These are phyloP conservation scores for Bombus waltoni DNA, from an alignment of 1,140 invertebrate genomes.

Conservation along the genomic window DNA sequence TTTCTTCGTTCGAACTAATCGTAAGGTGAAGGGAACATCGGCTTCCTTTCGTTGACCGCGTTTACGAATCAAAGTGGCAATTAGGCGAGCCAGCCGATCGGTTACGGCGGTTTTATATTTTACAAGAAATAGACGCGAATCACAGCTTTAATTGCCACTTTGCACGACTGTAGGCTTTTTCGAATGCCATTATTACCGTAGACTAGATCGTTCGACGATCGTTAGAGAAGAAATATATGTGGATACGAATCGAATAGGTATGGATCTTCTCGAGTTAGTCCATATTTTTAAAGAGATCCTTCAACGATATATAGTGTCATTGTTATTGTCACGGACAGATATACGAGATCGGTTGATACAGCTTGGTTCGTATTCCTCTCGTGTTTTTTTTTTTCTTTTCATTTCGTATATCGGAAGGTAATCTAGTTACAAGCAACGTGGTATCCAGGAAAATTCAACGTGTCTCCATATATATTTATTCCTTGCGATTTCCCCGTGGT, in stretches of 20 bases:
- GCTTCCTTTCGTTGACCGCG: conserved; percentile 7
- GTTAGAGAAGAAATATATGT: conserved; percentile 15
- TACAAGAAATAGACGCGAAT: background rate
- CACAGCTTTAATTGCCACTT: conserved; percentile 43
- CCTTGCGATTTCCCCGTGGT: no score
- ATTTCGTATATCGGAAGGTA: background rate
- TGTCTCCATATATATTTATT: background rate
- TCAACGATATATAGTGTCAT: background rate
- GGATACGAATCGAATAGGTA: background rate
- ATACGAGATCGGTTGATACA: no score
- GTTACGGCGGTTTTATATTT: conserved; percentile 33
- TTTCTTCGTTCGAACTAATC: conserved; percentile 3
- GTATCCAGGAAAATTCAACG: background rate
- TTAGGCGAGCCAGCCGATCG: background rate
- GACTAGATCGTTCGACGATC: conserved; percentile 28
- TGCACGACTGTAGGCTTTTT: conserved; percentile 45
- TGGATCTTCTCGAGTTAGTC: background rate
- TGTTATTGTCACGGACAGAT: background rate
- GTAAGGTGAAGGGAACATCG: background rate
- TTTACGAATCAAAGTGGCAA: conserved; percentile 24
- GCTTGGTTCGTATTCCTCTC: no score
- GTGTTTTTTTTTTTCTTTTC: no score
- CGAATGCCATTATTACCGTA: conserved; percentile 16
- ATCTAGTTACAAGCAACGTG: background rate
- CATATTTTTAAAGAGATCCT: background rate